Percentiles rank a stretch among this genome's conserved stretches.
Conservation (phyloP, 2,113 vertebrate species). For the Probosciger aterrimus region DNA sequence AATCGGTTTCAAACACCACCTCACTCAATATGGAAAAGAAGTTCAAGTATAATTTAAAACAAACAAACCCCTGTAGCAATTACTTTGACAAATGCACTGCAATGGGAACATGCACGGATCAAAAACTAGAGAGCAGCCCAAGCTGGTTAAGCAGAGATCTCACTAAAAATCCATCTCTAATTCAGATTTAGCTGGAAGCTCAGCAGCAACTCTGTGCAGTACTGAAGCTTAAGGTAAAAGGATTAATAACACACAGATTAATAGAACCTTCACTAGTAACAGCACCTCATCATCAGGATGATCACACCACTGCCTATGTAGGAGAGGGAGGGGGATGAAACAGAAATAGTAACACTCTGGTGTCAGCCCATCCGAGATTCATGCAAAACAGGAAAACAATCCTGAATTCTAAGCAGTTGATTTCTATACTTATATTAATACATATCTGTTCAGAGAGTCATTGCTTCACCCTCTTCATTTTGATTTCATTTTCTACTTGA, state of each 20-base stretch:
- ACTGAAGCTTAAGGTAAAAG: not conserved
- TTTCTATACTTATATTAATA: not conserved
- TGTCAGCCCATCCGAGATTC: not conserved
- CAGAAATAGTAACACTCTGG: not conserved
- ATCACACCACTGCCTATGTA: not conserved
- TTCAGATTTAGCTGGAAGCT: not conserved
- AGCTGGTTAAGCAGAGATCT: not conserved
- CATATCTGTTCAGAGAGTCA: not conserved
- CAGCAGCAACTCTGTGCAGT: not conserved
- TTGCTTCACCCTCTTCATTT: not conserved
- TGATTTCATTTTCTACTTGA: not conserved
- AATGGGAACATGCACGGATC: fast-evolving
- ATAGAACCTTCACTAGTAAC: not conserved
- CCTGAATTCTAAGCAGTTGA: not conserved
- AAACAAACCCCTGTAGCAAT: not conserved
- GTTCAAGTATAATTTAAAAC: not conserved
- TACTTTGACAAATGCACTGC: not conserved
- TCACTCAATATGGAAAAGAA: not conserved
- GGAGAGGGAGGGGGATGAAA: not conserved
- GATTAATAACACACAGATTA: not conserved
- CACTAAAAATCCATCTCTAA: not conserved
- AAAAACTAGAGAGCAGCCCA: not conserved
- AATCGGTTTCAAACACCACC: not conserved
- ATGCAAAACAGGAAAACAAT: not conserved
- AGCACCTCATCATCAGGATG: not conserved